Evolutionary conservation across 2,113 vertebrate genomes (phyloP).

Genomic region (Marmota flaviventris): DNA sequence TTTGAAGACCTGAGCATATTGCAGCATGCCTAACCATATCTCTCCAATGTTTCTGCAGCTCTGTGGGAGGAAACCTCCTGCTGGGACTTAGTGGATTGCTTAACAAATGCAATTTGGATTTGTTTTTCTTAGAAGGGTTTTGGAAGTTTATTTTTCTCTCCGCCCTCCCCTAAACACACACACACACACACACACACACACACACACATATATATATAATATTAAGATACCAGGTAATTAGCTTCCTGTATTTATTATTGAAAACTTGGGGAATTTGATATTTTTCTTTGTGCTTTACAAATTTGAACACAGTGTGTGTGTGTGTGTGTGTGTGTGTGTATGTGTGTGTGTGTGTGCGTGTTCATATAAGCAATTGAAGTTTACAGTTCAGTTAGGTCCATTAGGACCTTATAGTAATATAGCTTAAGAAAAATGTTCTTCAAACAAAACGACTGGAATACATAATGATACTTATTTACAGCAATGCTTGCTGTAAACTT

Average conservation of each 20-base stretch:
- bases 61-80: constrained; percentile 42
- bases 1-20: constrained; percentile 62
- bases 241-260: constrained; percentile 56
- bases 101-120: constrained; percentile 69
- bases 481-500: background rate
- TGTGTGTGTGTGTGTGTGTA: too few species aligned
- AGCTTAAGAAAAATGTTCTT: constrained; percentile 49
- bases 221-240: constrained; percentile 62
- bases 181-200: background rate
- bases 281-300: constrained; percentile 43
- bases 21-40: background rate
- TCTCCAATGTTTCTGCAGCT: background rate
- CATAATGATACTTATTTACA: constrained; percentile 4
- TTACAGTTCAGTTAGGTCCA: background rate
- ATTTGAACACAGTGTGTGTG: background rate
- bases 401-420: background rate
- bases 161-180: background rate
- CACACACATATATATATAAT: constrained; percentile 16
- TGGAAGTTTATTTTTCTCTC: background rate
- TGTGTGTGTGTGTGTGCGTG: too few species aligned
- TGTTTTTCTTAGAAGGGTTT: constrained; percentile 59
- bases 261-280: background rate
- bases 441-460: constrained; percentile 20
- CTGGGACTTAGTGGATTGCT: constrained; percentile 57
- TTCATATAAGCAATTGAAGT: background rate